These are phyloP conservation scores for Drosophila murphyi DNA, from an alignment of 1,140 invertebrate species.

Conservation along the genomic window DNA sequence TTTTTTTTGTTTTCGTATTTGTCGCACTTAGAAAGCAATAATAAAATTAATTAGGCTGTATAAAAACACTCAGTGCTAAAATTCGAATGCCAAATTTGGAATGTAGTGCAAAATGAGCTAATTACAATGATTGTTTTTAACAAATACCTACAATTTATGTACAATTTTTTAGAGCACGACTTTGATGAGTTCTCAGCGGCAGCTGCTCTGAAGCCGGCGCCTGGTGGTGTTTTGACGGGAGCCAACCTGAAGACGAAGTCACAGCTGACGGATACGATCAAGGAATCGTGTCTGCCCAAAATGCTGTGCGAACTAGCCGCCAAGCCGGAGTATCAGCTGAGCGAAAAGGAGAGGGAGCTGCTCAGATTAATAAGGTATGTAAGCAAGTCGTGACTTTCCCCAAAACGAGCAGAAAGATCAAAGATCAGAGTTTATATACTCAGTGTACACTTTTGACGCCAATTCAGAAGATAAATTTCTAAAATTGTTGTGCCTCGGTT, in stretches of 20 bases:
- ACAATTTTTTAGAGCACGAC: slow-evolving; percentile 64
- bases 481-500: too few species aligned
- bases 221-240: slow-evolving; percentile 41
- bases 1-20: slow-evolving; percentile 36
- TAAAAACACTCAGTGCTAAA: slow-evolving; percentile 26
- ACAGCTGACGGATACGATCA: slow-evolving; percentile 78
- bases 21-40: slow-evolving; percentile 38
- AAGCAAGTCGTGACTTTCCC: neutral
- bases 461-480: too few species aligned
- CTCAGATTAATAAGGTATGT: slow-evolving; percentile 89
- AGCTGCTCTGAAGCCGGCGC: slow-evolving; percentile 62
- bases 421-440: neutral
- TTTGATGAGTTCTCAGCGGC: slow-evolving; percentile 75
- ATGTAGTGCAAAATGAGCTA: slow-evolving; percentile 5
- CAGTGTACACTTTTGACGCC: too few species aligned
- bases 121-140: neutral
- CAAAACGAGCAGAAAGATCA: neutral
- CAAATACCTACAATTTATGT: neutral
- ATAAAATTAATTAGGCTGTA: slow-evolving; percentile 27
- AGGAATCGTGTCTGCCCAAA: slow-evolving; percentile 89
- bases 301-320: slow-evolving; percentile 90
- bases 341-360: slow-evolving; percentile 89
- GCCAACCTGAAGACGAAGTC: slow-evolving; percentile 69
- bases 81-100: slow-evolving; percentile 7
- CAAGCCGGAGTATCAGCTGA: slow-evolving; percentile 88